Base-by-base conservation (phyloP, 2,888 invertebrate species). In the Liodrosophila aerea region DNA sequence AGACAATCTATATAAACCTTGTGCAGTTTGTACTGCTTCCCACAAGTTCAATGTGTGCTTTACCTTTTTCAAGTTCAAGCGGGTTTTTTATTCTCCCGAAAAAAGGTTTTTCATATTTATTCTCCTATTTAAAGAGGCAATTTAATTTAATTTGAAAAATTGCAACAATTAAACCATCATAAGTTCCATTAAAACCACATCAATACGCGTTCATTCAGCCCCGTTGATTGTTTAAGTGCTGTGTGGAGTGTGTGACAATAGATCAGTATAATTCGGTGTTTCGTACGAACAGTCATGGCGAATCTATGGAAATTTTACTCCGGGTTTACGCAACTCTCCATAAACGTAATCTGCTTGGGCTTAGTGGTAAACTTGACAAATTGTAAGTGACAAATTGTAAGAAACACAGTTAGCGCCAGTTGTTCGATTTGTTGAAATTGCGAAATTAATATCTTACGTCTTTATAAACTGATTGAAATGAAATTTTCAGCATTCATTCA, bases 1-100 rank as follows among this genome's bases (percentile, higher is more conserved):
- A 41, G 33, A 12, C 9, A 29, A 7, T 9, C 5, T 49, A 3
- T 13, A 13, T 15, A 34, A 22, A 44, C 56, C 64, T 49, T 49
- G 34, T 1, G 1, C 3, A 4, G 40, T 4, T 40, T 46, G 31
- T 40, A 33, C n/a, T n/a, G 8, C 11, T 52, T 52, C 5, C 22
- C 3, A 22, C 22, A 22, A 22, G 22, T 22, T 22, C 22, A 22
- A 43, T 33, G 13, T 61, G 71, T 69, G 57, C 62, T 66, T 63
- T 66, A 75, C 73, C 73, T 45, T 64, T 74, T 80, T 75, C 76
- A 76, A 76, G 76, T 70, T 70, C 72, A 70, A 54, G 31, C 41
- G 12, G 49, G n/a, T 7, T 40, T 43, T 27, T 16, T 36, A n/a
- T 8, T 45, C 18, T 37, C 16, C 13, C 30, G 13, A 41, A 22